Base-by-base conservation (phyloP, 2,888 invertebrate genomes). In the Arrhopalites spinosus region DNA sequence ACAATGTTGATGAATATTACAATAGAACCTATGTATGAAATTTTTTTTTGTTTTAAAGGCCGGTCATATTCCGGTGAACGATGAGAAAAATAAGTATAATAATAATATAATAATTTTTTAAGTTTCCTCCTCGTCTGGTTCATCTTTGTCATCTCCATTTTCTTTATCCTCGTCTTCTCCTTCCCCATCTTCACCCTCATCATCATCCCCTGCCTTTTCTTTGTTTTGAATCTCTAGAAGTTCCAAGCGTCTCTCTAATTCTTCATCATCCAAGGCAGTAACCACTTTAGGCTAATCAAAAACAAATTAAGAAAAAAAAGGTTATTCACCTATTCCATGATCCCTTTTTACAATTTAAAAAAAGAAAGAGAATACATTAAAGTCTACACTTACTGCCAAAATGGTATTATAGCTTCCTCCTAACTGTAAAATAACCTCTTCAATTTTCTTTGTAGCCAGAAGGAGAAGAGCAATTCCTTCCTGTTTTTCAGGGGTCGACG, bases 241-340 rank as follows among this genome's bases (percentile, higher is more conserved):
- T 87, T 97, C 96, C 91, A 98, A 92, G 86, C 96, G 95, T 84
- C 94, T 89, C 71, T 94, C 93, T 83, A 98, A 87, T 86, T 98
- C 98, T 1, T 95, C 95, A 86, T 99, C 99, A 86, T 99, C 99
- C 23, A 95, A 92, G 73, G 98, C 98, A 0, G 99, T 98, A 36
- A 99, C 98, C 80, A 99, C 96, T 88, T 98, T 96, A 63, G 98
- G 97, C 92, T 94, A 85, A 0, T 73, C 43, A 45, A 43, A n/a
- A 29, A 45, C 23, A 61, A 23, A 61, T n/a, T n/a, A n/a, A n/a
- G n/a, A 61, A 61, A 23, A 7, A 23, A 61, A 67, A 27, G 59
- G 2, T 71, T 25, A 20, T 30, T 25, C 43, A 43, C 5, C 23
- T 30, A 3, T 11, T 45, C 45, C 15, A 11, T 45, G 7, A 11